These are phyloP conservation scores for Cerastoderma edule DNA, from an alignment of 2,888 invertebrate genomes.

Conservation along the genomic window DNA sequence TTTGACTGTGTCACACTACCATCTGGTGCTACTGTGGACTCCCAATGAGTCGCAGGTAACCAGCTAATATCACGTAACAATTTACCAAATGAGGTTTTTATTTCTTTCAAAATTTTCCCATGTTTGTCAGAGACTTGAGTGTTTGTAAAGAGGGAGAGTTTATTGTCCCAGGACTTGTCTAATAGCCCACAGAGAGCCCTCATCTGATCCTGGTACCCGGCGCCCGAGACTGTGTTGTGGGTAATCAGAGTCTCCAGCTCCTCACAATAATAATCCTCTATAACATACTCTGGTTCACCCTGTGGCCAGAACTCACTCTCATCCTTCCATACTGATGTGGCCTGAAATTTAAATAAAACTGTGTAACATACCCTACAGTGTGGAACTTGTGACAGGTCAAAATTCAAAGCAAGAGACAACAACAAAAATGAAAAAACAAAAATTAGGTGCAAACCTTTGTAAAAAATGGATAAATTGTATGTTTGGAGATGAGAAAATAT, in stretches of 20 bases:
- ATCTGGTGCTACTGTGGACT: slow-evolving; percentile 28
- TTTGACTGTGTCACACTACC: slow-evolving; percentile 17
- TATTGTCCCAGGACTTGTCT: slow-evolving; percentile 69
- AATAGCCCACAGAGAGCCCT: slow-evolving; percentile 64
- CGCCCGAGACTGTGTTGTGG: slow-evolving; percentile 48
- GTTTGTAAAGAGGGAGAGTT: slow-evolving; percentile 52
- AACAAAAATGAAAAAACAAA: background rate
- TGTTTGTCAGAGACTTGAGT: slow-evolving; percentile 60
- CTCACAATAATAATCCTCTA: slow-evolving; percentile 75
- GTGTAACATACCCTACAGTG: too few species aligned
- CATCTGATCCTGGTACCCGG: slow-evolving; percentile 71
- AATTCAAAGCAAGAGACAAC: too few species aligned
- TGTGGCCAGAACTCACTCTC: slow-evolving; percentile 68
- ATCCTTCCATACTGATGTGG: slow-evolving; percentile 70
- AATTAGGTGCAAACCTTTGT: background rate
- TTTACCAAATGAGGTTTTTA: slow-evolving; percentile 76
- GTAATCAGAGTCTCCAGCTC: slow-evolving; percentile 75
- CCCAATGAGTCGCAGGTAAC: slow-evolving; percentile 71
- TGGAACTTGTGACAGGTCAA: too few species aligned
- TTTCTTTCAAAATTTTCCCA: slow-evolving; percentile 59
- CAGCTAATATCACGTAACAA: slow-evolving; percentile 69
- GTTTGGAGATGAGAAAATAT: too few species aligned
- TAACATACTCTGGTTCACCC: slow-evolving; percentile 59
- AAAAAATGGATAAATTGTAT: background rate
- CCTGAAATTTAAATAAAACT: slow-evolving; percentile 60